Evolutionary conservation across 2,888 invertebrate species (phyloP), one percentile per base, ranked within the genome.

Genomic region (Drosophila buzzatii): DNA sequence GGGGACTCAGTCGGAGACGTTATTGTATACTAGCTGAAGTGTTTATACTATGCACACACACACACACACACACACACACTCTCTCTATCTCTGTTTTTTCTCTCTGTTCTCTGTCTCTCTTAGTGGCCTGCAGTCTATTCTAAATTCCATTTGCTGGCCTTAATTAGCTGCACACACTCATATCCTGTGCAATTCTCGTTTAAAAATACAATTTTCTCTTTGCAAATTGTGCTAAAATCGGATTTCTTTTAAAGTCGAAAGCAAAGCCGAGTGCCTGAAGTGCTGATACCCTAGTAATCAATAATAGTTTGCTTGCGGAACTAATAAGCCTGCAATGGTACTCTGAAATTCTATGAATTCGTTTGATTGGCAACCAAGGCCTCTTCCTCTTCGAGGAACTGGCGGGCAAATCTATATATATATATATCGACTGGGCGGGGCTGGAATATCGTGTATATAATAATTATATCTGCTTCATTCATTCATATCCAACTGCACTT

Each of bases 101-200:
- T 31, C 6, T 27, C 4, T 23, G 23, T 10, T 14, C 27, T 41
- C 16, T 55, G 12, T 16, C 3, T 37, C 20, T 18, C 12, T 31
- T 33, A 20, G 35, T 57, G 18, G 37, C 18, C 14, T 31, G n/a
- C 27, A 7, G 14, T 31, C 39, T 12, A 14, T 59, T 20, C 41
- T 31, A 67, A 60, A 73, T 61, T 61, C 47, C 56, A 68, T 60
- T 58, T 71, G 57, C 63, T 58, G 42, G 51, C 64, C 37, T 57
- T 58, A 64, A 58, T 52, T 63, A 56, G 45, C 52, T 9, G 33
- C 56, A 42, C 55, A 55, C 41, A 55, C 56, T n/a, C 56, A 42
- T 27, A 42, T 31, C 4, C 56, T 16, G 23, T 16, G 14, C 39
- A 41, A 55, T 7, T 33, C 33, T 39, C 20, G 44, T n/a, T 56